Conservation (phyloP, 2,888 invertebrate genomes). For the Caenorhabditis sp. region DNA sequence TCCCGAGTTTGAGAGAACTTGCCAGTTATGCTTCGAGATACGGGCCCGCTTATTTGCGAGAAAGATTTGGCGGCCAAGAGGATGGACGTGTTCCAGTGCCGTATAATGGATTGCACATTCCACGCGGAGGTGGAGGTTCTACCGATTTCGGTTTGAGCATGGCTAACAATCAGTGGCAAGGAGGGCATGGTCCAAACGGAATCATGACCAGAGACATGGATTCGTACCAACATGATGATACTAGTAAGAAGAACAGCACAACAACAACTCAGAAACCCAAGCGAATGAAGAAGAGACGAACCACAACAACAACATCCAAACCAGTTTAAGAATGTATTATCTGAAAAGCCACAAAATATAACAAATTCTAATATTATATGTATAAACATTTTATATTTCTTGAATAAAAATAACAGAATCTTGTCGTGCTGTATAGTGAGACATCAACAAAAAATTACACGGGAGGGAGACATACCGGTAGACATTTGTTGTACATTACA, state of each 20-base stretch:
- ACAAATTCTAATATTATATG: neutral
- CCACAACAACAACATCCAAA: slow-evolving; percentile 11
- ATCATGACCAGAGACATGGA: slow-evolving; percentile 36
- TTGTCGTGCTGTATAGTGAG: neutral
- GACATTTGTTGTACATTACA: neutral
- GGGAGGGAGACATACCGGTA: neutral
- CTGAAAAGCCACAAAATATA: neutral
- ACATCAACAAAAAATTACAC: slow-evolving; percentile 7
- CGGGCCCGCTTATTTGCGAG: slow-evolving; percentile 35
- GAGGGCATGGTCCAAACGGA: slow-evolving; percentile 17
- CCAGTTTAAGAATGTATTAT: slow-evolving; percentile 6
- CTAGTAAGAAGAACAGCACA: slow-evolving; percentile 15
- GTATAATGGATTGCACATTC: slow-evolving; percentile 20
- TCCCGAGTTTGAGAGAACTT: slow-evolving; percentile 33
- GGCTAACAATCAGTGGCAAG: slow-evolving; percentile 37
- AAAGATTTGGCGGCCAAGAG: slow-evolving; percentile 9
- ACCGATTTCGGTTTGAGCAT: slow-evolving; percentile 35
- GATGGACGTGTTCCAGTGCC: neutral
- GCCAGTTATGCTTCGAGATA: slow-evolving; percentile 32
- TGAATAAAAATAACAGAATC: slow-evolving; percentile 1
- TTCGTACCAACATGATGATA: slow-evolving; percentile 39
- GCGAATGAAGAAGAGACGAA: neutral
- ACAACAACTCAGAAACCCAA: slow-evolving; percentile 6
- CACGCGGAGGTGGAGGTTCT: slow-evolving; percentile 26
- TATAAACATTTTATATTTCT: neutral